Evolutionary conservation across 2,888 invertebrate genomes (phyloP), one percentile per base, ranked within the genome.

Genomic region (Tetragonisca angustula): DNA sequence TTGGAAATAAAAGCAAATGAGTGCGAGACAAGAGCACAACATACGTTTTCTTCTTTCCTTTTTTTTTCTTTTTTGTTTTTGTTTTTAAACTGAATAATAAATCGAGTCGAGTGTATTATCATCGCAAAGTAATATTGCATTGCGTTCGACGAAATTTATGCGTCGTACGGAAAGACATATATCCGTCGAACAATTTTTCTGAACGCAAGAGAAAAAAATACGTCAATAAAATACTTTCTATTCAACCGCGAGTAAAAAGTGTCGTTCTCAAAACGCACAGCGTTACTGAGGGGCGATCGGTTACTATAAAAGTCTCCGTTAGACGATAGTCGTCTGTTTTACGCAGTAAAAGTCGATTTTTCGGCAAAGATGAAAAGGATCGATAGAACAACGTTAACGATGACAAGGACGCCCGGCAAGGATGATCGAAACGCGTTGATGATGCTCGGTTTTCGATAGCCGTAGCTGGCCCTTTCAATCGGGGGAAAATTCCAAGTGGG

Each of bases 231-330:
- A 5, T n/a, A 59, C 5, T n/a, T 59, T 59, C 15, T 5, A 59
- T 59, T 59, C 15, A 59, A 59, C n/a, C 24, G 13, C 24, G n/a
- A 59, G 5, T 59, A 43, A 32, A 56, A 56, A 56, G 56, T n/a
- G n/a, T 2, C 56, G 11, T 56, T 56, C 4, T 56, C n/a, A n/a
- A n/a, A 56, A n/a, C 13, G 4, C 56, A n/a, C 24, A n/a, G 24
- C n/a, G 15, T 59, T 59, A 59, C n/a, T 13, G n/a, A 15, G n/a
- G 56, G n/a, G 5, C 9, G 24, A 15, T 24, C 17, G 62, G 24
- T 85, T 2, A 88, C 87, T 85, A 89, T 87, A 90, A 91, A 91
- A 90, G n/a, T 24, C 1, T 9, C 36, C 9, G n/a, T 91, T 92
- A 91, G 27, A 27, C 87, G 87, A 88, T 89, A 87, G 43, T 56